These are phyloP conservation scores for Chloroclysta siterata DNA, from an alignment of 2,888 invertebrate genomes.

Conservation along the genomic window DNA sequence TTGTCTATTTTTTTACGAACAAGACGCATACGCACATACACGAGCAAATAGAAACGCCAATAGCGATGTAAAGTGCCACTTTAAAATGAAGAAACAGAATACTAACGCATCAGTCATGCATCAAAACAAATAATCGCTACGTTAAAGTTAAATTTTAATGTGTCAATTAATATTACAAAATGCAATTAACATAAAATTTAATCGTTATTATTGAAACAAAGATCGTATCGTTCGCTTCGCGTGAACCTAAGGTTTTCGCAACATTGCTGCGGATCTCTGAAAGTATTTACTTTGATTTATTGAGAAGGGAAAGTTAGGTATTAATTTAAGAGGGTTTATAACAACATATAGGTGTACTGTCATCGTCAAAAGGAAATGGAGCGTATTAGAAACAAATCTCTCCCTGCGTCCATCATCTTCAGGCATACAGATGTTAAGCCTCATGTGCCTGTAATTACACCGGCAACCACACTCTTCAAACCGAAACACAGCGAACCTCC, in stretches of 20 bases:
- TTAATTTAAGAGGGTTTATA: slow-evolving; percentile 30
- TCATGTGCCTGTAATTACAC: no score
- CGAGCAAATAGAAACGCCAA: no score
- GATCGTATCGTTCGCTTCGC: slow-evolving; percentile 10
- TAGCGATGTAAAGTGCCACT: no score
- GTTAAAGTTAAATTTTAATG: not conserved
- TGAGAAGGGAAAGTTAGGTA: slow-evolving; percentile 19
- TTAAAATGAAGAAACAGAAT: not conserved
- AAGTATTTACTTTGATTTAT: slow-evolving; percentile 29
- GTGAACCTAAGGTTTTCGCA: slow-evolving; percentile 20
- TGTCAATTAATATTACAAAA: slow-evolving; percentile 1
- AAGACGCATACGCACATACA: no score
- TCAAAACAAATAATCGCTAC: not conserved
- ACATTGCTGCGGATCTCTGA: slow-evolving; percentile 27
- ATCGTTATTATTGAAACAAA: slow-evolving; percentile 7
- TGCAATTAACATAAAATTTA: slow-evolving; percentile 2
- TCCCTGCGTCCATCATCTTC: no score
- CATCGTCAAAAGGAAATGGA: no score
- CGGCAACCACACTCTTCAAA: no score
- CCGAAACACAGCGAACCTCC: no score
- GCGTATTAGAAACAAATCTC: no score
- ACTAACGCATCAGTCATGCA: not conserved
- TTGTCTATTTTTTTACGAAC: no score
- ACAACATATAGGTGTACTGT: slow-evolving; percentile 10
- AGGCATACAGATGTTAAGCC: no score